Conservation (phyloP, 1,140 invertebrate genomes). For the Brachionus angularis region DNA sequence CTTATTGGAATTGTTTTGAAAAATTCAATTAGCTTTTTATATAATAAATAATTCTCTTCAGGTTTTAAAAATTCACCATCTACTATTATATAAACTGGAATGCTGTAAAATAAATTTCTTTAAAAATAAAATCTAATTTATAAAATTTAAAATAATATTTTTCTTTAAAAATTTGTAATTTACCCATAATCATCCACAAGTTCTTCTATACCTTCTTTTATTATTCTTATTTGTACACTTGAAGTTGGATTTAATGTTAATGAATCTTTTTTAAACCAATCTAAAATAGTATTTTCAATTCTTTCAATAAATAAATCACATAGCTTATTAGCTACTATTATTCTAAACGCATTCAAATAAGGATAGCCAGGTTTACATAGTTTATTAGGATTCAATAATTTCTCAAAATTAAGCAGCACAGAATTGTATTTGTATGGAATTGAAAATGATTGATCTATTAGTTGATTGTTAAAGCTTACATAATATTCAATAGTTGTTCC, state of each 20-base stretch:
- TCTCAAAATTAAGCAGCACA: too few relatives aligned
- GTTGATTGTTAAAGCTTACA: background rate
- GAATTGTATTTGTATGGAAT: background rate
- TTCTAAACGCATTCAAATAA: background rate
- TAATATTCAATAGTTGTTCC: background rate
- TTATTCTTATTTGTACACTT: slow-evolving; percentile 2
- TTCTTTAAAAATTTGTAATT: background rate
- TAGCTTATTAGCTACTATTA: background rate
- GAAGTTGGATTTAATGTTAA: background rate
- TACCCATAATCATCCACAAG: slow-evolving; percentile 18
- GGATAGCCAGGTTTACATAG: background rate
- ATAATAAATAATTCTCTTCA: background rate
- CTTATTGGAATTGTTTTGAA: background rate
- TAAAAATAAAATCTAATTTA: background rate
- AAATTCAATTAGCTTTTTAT: background rate
- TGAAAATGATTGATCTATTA: background rate
- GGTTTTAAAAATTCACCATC: background rate
- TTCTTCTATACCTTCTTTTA: slow-evolving; percentile 21
- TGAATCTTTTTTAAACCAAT: background rate
- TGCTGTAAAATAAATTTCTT: slow-evolving; percentile 6
- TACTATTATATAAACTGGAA: background rate
- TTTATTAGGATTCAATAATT: background rate
- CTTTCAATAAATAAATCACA: slow-evolving; percentile 6
- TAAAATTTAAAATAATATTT: background rate
- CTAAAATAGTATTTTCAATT: background rate